Percentiles rank a stretch among this genome's conserved stretches.
Evolutionary conservation across 2,113 vertebrate species (phyloP).

Genomic region (Mystacornis crossleyi): DNA sequence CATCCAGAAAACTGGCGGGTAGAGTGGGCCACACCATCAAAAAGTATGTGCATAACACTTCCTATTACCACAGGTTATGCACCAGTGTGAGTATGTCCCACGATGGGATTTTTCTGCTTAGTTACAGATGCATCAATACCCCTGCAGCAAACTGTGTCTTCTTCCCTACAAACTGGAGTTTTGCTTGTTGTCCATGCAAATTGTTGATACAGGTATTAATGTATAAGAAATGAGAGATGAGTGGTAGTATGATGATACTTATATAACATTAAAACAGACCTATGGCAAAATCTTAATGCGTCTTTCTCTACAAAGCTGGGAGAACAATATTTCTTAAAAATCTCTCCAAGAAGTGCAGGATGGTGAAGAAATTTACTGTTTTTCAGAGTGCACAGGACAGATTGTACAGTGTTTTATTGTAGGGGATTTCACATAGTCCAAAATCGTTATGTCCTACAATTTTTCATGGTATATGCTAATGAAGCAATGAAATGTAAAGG

Average conservation of each 20-base stretch:
- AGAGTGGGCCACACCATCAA: accelerated
- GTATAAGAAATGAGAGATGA: background rate
- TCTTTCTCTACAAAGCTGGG: background rate
- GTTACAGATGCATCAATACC: background rate
- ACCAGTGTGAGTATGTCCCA: background rate
- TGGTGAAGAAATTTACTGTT: constrained; percentile 21
- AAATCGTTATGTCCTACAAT: constrained; percentile 52
- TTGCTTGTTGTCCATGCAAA: background rate
- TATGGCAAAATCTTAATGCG: background rate
- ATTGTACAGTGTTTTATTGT: constrained; percentile 49
- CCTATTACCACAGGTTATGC: background rate
- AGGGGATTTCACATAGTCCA: constrained; percentile 35
- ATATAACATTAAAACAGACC: background rate
- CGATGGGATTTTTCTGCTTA: background rate
- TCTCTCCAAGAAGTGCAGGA: background rate
- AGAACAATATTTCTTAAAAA: background rate
- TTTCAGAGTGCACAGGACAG: constrained; percentile 30
- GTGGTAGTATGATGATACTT: background rate
- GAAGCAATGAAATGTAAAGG: constrained; percentile 56
- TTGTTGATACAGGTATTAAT: background rate
- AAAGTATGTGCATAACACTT: background rate
- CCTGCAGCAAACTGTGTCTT: background rate
- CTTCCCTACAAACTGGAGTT: background rate
- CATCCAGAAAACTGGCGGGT: background rate
- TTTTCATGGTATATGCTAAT: constrained; percentile 58